Evolutionary conservation across 23 tunicate genomes (phyloP).

Genomic region (Trididemnum miniatum): DNA sequence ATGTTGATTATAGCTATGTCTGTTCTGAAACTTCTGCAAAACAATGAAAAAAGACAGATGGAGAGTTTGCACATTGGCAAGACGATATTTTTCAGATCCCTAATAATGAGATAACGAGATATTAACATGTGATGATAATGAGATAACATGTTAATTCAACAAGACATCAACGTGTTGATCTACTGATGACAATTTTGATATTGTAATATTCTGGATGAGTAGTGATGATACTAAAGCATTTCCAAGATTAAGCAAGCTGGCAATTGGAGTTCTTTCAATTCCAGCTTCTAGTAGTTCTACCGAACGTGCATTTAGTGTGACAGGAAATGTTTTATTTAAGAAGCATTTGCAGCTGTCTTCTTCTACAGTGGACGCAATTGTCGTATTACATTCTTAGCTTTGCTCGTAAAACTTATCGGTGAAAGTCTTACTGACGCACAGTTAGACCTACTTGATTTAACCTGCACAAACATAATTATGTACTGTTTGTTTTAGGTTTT

Average conservation of each 20-base stretch:
- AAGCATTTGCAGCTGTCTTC: background rate
- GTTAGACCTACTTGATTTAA: no score
- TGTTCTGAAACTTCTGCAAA: background rate
- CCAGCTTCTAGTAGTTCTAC: background rate
- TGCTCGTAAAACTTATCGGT: no score
- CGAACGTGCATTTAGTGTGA: constrained; percentile 6
- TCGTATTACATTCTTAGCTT: background rate
- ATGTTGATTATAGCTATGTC: background rate
- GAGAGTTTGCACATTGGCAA: constrained; percentile 16
- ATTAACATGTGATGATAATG: no score
- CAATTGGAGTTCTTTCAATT: background rate
- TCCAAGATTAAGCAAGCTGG: background rate
- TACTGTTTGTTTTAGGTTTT: no score
- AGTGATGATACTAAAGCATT: background rate
- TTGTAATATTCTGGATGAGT: background rate
- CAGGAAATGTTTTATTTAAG: background rate
- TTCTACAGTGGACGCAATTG: background rate
- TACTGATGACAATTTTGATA: background rate
- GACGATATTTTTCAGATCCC: background rate
- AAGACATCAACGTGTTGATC: background rate
- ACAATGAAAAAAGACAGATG: background rate
- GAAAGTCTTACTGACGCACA: no score
- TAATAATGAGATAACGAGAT: no score
- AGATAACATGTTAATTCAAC: no score
- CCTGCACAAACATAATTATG: no score